Conservation (phyloP, 2,888 invertebrate species). For the Folsomia manolachei region DNA sequence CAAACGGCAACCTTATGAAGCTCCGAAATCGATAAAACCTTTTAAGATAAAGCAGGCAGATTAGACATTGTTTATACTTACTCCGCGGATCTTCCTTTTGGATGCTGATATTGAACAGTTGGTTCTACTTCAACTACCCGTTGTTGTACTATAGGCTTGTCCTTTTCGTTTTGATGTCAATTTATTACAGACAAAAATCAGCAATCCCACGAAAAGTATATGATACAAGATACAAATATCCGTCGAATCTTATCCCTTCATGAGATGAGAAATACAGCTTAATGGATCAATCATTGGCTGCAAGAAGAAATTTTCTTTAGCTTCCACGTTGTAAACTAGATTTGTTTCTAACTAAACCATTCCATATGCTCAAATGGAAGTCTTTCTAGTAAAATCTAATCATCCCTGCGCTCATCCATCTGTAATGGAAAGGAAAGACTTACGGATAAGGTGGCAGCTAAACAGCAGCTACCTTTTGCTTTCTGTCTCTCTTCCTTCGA, state of each 20-base stretch:
- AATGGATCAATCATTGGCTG: neutral
- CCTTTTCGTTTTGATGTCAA: neutral
- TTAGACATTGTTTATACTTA: no score
- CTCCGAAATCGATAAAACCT: no score
- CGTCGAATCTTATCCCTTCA: neutral
- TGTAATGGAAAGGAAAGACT: neutral
- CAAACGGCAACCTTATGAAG: no score
- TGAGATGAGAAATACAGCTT: neutral
- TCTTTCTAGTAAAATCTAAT: conserved; percentile 2
- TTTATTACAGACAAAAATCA: neutral
- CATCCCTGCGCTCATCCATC: neutral
- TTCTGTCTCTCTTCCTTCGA: neutral
- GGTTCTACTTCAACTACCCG: no score
- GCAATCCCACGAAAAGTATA: neutral
- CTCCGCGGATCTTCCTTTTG: no score
- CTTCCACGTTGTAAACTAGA: no score
- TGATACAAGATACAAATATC: no score
- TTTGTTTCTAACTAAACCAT: no score
- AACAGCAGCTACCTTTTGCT: neutral
- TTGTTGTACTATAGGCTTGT: no score
- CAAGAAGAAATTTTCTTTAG: no score
- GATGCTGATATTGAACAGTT: no score
- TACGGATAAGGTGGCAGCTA: neutral
- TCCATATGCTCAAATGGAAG: neutral
- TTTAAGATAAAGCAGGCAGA: no score